Conservation (phyloP, 2,797 vertebrate genomes). For the Mareca penelope region DNA sequence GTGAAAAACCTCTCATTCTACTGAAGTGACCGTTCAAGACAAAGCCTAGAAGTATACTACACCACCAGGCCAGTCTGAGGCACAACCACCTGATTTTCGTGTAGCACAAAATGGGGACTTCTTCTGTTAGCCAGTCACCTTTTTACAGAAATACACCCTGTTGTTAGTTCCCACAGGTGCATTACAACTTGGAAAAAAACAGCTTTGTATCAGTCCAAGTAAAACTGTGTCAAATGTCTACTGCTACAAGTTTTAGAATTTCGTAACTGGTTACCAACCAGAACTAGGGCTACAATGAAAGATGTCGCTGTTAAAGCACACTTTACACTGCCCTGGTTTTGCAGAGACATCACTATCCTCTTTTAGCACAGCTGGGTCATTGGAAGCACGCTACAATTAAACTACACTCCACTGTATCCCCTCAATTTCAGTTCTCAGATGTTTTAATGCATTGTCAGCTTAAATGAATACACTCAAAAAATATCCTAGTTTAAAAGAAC, state of each 20-base stretch:
- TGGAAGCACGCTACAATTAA: neutral
- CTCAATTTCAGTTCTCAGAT: neutral
- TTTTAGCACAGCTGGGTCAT: neutral
- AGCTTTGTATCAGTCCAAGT: neutral
- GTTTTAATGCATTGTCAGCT: neutral
- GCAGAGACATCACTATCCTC: neutral
- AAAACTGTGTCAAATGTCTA: neutral
- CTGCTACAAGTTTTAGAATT: neutral
- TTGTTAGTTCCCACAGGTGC: neutral
- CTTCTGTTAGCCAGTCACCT: neutral
- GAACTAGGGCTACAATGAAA: neutral
- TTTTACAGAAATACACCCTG: accelerated
- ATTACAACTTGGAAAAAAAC: neutral
- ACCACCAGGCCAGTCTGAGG: neutral
- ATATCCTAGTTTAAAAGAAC: neutral
- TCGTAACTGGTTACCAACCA: neutral
- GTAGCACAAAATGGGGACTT: neutral
- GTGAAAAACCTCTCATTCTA: neutral
- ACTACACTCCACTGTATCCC: too few relatives aligned
- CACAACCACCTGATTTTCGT: neutral
- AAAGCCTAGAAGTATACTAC: neutral
- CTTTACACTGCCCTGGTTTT: neutral
- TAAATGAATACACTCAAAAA: neutral
- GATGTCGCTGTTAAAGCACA: neutral
- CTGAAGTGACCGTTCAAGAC: neutral